Base-by-base conservation (phyloP, 2,797 vertebrate genomes). In the Oryzias dopingdopingensis region DNA sequence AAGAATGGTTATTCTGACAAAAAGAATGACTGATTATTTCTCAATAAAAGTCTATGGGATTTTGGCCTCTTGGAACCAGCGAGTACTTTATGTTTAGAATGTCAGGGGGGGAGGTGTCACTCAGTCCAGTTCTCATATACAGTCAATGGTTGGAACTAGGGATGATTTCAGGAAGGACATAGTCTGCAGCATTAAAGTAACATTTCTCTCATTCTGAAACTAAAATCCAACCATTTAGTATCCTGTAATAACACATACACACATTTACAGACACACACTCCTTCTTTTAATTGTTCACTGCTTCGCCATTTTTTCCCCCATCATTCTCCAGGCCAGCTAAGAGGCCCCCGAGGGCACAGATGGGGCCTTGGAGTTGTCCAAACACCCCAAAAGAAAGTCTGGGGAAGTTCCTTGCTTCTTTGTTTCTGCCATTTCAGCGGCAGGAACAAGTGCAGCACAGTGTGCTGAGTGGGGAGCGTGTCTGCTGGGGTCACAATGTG, bases 401-500 rank as follows among this genome's bases (percentile, higher is more conserved):
- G 79, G 83, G 86, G 79, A 54, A 6, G 79, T 85, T 84, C 87
- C 73, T 81, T 53, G 80, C 16, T 0, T 82, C 79, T 87, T 80
- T 81, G 83, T 86, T 62, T 75, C 65, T 23, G 51, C 47, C 45
- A 46, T 58, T 67, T 73, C 67, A 49, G 72, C 65, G 79, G 20
- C 56, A 0, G 58, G 89, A 91, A 91, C 90, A 93, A 93, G 86
- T 88, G 83, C 82, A 78, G 79, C 82, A 90, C 90, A 93, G 81
- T 89, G 72, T 54, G 6, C 57, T 60, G 59, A 59, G 66, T 67
- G 70, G 62, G 62, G 67, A 81, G 59, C 10, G 57, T 78, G 81
- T 79, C 72, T 81, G 43, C 41, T 14, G 72, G 73, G 88, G 85
- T 89, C 88, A 87, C 18, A 59, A 46, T 69, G 51, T 74, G 76